Evolutionary conservation across 2,797 vertebrate species (phyloP), one percentile per base, ranked within the genome.

Genomic region (Dendrocincla fuliginosa): DNA sequence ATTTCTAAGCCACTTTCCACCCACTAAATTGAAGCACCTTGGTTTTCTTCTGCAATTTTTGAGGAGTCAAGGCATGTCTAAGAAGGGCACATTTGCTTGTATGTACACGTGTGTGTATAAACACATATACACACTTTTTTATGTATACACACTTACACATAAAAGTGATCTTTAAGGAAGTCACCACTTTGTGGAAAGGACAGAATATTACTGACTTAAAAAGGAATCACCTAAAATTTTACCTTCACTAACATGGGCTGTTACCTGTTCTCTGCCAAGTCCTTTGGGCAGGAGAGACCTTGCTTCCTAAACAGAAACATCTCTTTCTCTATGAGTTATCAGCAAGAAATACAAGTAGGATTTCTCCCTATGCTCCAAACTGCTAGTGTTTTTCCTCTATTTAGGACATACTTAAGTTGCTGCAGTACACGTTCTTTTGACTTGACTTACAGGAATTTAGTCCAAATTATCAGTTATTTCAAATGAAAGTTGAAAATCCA

Each of bases 21-120:
- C 95, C 90, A 93, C 93, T 91, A 61, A 85, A 93, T 83, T 89
- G 71, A 94, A 93, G 79, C 53, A 92, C 89, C 87, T 96, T 84
- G 69, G 76, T 95, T 94, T 89, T 89, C 87, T 93, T 87, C 87
- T 32, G 47, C 65, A 91, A 5, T 71, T 90, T 93, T 83, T 70
- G 37, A 64, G 63, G 53, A 91, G 57, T 85, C 75, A 65, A 91
- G 76, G 50, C 82, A 86, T 90, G 47, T 91, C 90, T 83, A 69
- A 59, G 61, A 86, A 78, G 74, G 37, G 75, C 25, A 49, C 27
- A 59, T 84, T 88, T 65, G 42, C 33, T 79, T 57, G 67, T 84
- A 65, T 39, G 55, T 71, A n/a, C 7, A 22, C 4, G 8, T 71
- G 32, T 82, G 18, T 68, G 57, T 53, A 70, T 59, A 93, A 79